Conservation (phyloP, 2,888 invertebrate genomes). For the Callinectes sapidus region DNA sequence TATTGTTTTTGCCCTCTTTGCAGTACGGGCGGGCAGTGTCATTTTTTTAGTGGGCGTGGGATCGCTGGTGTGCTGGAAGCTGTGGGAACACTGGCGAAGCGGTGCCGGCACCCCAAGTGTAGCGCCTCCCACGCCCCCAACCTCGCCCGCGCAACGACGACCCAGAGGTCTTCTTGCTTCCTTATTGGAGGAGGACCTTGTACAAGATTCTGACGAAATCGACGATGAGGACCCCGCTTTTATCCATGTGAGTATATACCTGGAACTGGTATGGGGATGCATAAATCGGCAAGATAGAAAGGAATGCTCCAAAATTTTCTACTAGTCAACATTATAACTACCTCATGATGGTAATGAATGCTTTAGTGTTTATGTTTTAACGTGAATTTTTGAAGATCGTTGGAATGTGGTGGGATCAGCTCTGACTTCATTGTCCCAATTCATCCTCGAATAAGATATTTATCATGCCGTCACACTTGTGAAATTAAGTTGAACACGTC, state of each 20-base stretch:
- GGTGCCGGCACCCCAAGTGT: slow-evolving; percentile 51
- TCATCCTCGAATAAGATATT: too few species aligned
- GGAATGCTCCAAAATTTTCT: neutral
- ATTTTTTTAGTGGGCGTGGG: slow-evolving; percentile 71
- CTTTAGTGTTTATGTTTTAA: too few species aligned
- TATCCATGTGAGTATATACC: slow-evolving; percentile 50
- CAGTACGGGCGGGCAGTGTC: slow-evolving; percentile 72
- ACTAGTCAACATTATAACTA: neutral
- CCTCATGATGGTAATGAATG: neutral
- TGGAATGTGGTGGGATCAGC: too few species aligned
- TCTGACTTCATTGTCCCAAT: too few species aligned
- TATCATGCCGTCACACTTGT: too few species aligned
- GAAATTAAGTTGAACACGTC: too few species aligned
- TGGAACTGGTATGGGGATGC: neutral
- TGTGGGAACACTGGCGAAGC: slow-evolving; percentile 69
- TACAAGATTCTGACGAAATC: slow-evolving; percentile 64
- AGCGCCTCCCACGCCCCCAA: slow-evolving; percentile 45
- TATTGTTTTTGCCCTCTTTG: neutral
- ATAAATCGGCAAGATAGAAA: neutral
- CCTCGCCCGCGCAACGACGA: slow-evolving; percentile 43
- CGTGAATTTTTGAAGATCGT: too few species aligned
- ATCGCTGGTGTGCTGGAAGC: slow-evolving; percentile 71
- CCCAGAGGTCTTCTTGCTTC: slow-evolving; percentile 66
- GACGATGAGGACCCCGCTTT: slow-evolving; percentile 72
- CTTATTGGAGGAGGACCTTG: slow-evolving; percentile 72